phyloP scores from a whole-genome alignment of 1,140 invertebrate genomes.

The Lasaia peninsularis region DNA sequence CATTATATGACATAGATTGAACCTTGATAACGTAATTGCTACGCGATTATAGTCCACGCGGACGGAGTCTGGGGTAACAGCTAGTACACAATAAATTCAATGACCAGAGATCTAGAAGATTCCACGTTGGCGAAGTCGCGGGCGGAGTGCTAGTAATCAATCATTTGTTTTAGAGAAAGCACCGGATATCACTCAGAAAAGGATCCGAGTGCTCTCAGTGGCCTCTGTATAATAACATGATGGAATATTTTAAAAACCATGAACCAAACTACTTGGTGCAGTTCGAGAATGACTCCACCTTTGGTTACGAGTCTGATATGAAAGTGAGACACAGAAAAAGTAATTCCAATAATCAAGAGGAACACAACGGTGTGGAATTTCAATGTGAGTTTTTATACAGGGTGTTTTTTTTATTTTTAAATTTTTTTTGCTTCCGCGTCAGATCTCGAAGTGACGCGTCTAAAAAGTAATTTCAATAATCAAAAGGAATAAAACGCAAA shows the following conservation, averaged over 20 bases:
- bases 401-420: not conserved
- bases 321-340: constrained; percentile 30
- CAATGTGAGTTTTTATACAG: constrained; percentile 46
- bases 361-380: constrained; percentile 46
- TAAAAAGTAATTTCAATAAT: no score
- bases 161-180: constrained; percentile 53
- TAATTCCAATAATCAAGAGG: constrained; percentile 24
- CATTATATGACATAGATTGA: no score
- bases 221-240: constrained; percentile 49
- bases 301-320: constrained; percentile 16
- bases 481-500: no score
- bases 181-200: constrained; percentile 49
- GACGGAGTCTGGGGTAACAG: no score
- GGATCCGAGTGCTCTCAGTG: constrained; percentile 33
- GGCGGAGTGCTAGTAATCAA: not conserved
- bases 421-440: no score
- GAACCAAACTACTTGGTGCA: constrained; percentile 45
- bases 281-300: constrained; percentile 30
- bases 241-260: constrained; percentile 43
- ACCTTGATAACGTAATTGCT: no score
- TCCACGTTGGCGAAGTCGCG: no score
- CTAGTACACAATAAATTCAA: no score
- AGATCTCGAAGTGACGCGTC: not conserved
- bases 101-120: no score
- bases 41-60: no score